Percentiles rank a stretch among this genome's conserved stretches.
Conservation (phyloP, 2,113 vertebrate species). For the Amphiprion percula region DNA sequence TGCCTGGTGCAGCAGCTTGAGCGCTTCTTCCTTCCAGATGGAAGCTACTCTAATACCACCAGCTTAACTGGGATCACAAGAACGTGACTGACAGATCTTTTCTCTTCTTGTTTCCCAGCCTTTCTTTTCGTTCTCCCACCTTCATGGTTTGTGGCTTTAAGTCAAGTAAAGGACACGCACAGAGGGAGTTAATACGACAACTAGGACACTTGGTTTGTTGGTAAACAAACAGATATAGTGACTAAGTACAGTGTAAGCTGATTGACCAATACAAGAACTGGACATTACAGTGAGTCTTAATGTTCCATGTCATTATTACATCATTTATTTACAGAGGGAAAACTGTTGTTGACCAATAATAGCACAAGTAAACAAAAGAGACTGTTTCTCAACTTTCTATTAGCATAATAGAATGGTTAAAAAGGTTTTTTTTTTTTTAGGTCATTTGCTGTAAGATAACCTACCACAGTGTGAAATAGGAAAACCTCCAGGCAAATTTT, state of each 20-base stretch:
- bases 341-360: background rate
- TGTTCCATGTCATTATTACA: conserved; percentile 5
- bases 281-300: background rate
- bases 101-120: conserved; percentile 24
- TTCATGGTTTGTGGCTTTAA: too few species aligned
- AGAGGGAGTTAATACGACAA: background rate
- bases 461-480: background rate
- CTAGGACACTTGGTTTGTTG: conserved; percentile 3
- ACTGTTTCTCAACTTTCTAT: too few species aligned
- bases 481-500: background rate
- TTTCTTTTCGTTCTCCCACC: conserved; percentile 24
- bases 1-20: conserved; percentile 42
- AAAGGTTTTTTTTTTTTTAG: too few species aligned
- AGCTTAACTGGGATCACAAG: conserved; percentile 75
- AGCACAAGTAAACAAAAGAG: background rate
- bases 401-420: too few species aligned
- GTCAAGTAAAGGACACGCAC: too few species aligned
- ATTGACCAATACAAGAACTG: conserved; percentile 19
- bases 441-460: background rate
- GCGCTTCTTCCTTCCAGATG: conserved; percentile 64
- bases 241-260: conserved; percentile 20
- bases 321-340: conserved; percentile 10
- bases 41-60: conserved; percentile 66
- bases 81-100: conserved; percentile 66
- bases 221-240: conserved; percentile 40